Evolutionary conservation across 2,797 vertebrate genomes (phyloP), one percentile per base, ranked within the genome.

Genomic region (Ptychobarbus kaznakovi): DNA sequence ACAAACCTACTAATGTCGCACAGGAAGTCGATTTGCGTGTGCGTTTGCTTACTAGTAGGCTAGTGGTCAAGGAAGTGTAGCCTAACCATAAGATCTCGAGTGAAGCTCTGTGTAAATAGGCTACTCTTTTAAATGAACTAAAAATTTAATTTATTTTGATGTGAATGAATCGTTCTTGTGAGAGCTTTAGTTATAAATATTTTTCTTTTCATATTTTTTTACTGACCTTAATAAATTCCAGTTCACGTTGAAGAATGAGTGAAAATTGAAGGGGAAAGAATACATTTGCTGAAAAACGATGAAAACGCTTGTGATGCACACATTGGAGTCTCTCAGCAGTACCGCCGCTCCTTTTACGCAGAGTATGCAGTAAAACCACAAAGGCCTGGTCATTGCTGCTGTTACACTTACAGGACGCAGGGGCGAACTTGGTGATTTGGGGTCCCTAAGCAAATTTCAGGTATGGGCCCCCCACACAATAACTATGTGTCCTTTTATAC

Each of bases 11-110:
- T 28, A 40, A 10, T 68, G 15, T 86, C 85, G 87, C 84, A 93
- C 92, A 93, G 93, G 93, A 93, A 92, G 87, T 86, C 32, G 58
- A 38, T 86, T 22, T 12, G 16, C 44, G 15, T 1, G 12, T 40
- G 72, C 28, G 32, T 20, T 40, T 35, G 18, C 12, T 15, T 22
- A 40, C 40, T 28, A 16, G 10, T 76, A n/a, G 28, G 28, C 28
- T 38, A 15, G n/a, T 42, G 61, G 82, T 68, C 61, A 53, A 66
- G 44, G 56, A 65, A 75, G 32, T 38, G 28, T 12, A n/a, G 28
- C 1, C 25, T 61, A 69, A 40, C 18, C 22, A n/a, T 16, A 6
- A 9, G 38, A 61, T 38, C 18, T 38, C 6, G 6, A n/a, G 28
- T n/a, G 10, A 76, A 38, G 32, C 70, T 4, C n/a, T 51, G 9